A percentile compares a stretch with the other conserved stretches of the same genome.
Evolutionary conservation across 2,888 invertebrate genomes (phyloP).

Genomic region (Caenorhabditis sp.): DNA sequence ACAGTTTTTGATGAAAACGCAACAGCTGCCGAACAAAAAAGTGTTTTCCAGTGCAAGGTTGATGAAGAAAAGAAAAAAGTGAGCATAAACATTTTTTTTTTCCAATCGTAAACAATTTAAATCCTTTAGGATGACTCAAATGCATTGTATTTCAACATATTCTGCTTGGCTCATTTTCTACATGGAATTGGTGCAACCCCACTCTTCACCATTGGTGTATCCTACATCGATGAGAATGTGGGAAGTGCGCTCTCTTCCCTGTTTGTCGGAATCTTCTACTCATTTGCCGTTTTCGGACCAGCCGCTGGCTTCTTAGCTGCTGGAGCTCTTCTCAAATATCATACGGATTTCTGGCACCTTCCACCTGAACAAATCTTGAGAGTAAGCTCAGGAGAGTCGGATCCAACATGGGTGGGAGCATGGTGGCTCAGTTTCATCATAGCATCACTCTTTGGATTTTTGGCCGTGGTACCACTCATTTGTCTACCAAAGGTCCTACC

Average conservation of each 20-base stretch:
- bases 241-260: constrained; percentile 56
- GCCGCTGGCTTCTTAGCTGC: constrained; percentile 85
- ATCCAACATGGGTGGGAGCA: constrained; percentile 80
- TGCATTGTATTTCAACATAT: constrained; percentile 74
- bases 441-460: constrained; percentile 74
- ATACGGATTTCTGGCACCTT: constrained; percentile 73
- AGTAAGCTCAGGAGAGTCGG: constrained; percentile 63
- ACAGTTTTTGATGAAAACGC: background rate
- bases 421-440: constrained; percentile 86
- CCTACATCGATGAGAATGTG: constrained; percentile 89
- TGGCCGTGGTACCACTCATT: constrained; percentile 80
- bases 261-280: constrained; percentile 79
- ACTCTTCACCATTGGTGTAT: constrained; percentile 86
- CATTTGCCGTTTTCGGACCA: constrained; percentile 85
- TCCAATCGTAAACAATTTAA: constrained; percentile 26
- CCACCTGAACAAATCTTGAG: constrained; percentile 56
- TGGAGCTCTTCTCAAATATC: constrained; percentile 82
- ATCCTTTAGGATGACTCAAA: constrained; percentile 18
- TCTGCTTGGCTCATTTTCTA: constrained; percentile 83
- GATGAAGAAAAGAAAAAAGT: no score
- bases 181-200: constrained; percentile 88
- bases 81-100: constrained; percentile 5
- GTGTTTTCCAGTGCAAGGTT: background rate
- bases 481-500: constrained; percentile 82
- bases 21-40: background rate